Evolutionary conservation across 2,797 vertebrate species (phyloP), one percentile per base, ranked within the genome.

Genomic region (Pseudochirops cupreus): DNA sequence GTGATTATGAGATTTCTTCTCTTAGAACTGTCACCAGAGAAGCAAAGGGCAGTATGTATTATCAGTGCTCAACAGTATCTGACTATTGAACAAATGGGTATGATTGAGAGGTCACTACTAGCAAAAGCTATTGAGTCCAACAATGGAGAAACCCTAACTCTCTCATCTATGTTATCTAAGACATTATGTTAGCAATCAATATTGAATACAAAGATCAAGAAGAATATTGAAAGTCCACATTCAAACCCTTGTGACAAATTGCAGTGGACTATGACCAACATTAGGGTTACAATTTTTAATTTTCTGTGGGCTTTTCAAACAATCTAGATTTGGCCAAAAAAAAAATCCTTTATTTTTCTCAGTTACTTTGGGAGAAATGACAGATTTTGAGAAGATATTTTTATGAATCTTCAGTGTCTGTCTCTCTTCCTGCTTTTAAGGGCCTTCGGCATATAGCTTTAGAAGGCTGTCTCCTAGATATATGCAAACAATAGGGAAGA

Each of bases 101-200:
- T 91, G 92, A 98, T 89, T 24, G 58, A 93, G 96, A 93, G 95
- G 98, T 98, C 94, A 93, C 90, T 95, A 97, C 95, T 97, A 97
- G 97, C 94, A 96, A 96, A 91, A 93, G 50, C 90, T 95, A 96
- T 97, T 97, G 95, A 96, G 92, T 97, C 56, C 96, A 52, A 90
- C 26, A 93, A 74, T 96, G 94, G 94, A 97, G 31, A 96, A 98
- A 95, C 96, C 56, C 95, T 92, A 52, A 97, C 58, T 96, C 90
- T 50, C 2, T 24, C 56, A 26, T 0, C 0, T 97, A 29, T 96
- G 56, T 98, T 98, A 98, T 96, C 97, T 98, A 94, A 97, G 90
- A 96, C 92, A 98, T 96, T 96, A 93, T 91, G 94, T 87, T 95
- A 74, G 87, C 97, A 92, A 97, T 97, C 96, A 97, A 97, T 98